phyloP scores from a whole-genome alignment of 2,888 invertebrate species.

The Amblyjoppa fuscipennis region DNA sequence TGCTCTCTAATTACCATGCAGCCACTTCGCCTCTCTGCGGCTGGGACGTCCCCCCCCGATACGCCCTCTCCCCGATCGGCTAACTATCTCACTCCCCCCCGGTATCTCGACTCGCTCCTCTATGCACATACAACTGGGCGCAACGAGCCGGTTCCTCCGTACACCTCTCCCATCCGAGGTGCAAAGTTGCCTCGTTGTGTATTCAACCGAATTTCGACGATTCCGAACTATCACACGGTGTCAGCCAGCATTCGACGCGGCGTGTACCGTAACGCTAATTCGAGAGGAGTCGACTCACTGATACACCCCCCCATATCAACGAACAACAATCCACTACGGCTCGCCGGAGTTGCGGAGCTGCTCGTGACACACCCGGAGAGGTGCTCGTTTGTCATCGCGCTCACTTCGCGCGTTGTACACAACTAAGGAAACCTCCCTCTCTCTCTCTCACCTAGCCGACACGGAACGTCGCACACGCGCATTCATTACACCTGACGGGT shows the following conservation, averaged over 20 bases:
- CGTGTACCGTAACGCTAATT: constrained; percentile 14
- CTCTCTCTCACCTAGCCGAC: background rate
- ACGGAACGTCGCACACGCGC: background rate
- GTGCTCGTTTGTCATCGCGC: constrained; percentile 51
- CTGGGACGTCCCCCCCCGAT: constrained; percentile 21
- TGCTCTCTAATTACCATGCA: constrained; percentile 77
- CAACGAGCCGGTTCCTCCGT: constrained; percentile 45
- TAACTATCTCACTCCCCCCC: constrained; percentile 18
- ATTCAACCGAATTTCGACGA: constrained; percentile 53
- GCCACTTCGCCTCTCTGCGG: constrained; percentile 62
- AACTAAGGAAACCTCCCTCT: background rate
- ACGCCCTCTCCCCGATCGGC: constrained; percentile 44
- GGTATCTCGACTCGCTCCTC: background rate
- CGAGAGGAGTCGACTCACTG: background rate
- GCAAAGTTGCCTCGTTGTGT: constrained; percentile 67
- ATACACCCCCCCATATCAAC: constrained; percentile 12
- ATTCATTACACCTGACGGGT: background rate
- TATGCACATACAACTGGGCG: background rate
- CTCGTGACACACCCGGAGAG: constrained; percentile 25
- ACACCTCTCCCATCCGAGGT: constrained; percentile 42
- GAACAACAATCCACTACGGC: constrained; percentile 11
- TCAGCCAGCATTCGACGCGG: constrained; percentile 1
- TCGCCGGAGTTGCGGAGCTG: constrained; percentile 20
- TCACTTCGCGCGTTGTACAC: constrained; percentile 9
- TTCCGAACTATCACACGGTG: constrained; percentile 25